These are phyloP conservation scores for Lutjanus campechanus DNA, from an alignment of 2,797 vertebrate genomes.

Conservation along the genomic window DNA sequence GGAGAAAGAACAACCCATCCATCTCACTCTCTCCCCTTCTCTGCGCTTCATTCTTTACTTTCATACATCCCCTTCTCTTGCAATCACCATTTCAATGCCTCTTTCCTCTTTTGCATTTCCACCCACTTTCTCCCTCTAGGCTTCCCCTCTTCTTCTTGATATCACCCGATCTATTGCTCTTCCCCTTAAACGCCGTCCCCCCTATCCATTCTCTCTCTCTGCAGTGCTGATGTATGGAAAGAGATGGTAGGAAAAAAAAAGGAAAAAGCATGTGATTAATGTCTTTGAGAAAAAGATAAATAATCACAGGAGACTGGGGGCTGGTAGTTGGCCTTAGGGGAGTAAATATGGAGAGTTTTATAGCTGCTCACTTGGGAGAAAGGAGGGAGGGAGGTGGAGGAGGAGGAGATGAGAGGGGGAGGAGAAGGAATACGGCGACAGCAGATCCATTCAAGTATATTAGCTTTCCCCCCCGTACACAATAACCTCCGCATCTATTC, in stretches of 20 bases:
- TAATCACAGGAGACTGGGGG: slow-evolving; percentile 87
- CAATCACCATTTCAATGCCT: slow-evolving; percentile 83
- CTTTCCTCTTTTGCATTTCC: slow-evolving; percentile 80
- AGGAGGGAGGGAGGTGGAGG: slow-evolving; percentile 68
- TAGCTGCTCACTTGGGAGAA: slow-evolving; percentile 83
- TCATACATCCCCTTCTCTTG: slow-evolving; percentile 75
- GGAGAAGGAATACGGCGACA: slow-evolving; percentile 76
- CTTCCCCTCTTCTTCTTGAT: slow-evolving; percentile 78
- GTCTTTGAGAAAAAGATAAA: slow-evolving; percentile 86
- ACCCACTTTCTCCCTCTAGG: slow-evolving; percentile 79
- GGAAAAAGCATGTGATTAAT: slow-evolving; percentile 82
- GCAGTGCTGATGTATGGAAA: slow-evolving; percentile 75
- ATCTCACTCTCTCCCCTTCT: slow-evolving; percentile 76
- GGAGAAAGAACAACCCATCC: slow-evolving; percentile 74
- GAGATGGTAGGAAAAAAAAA: slow-evolving; percentile 61
- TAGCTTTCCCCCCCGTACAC: slow-evolving; percentile 76
- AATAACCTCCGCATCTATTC: slow-evolving; percentile 82
- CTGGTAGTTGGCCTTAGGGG: slow-evolving; percentile 86
- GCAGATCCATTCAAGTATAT: slow-evolving; percentile 86
- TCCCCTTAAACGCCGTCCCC: slow-evolving; percentile 69
- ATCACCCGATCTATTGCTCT: slow-evolving; percentile 80
- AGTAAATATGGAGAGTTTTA: slow-evolving; percentile 89
- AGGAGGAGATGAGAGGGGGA: slow-evolving; percentile 73
- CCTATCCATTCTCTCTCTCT: slow-evolving; percentile 57
- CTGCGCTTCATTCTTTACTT: slow-evolving; percentile 76